A percentile compares a stretch with the other conserved stretches of the same genome.
These are phyloP conservation scores for Antitype chi DNA, from an alignment of 2,888 invertebrate genomes.

Conservation along the genomic window DNA sequence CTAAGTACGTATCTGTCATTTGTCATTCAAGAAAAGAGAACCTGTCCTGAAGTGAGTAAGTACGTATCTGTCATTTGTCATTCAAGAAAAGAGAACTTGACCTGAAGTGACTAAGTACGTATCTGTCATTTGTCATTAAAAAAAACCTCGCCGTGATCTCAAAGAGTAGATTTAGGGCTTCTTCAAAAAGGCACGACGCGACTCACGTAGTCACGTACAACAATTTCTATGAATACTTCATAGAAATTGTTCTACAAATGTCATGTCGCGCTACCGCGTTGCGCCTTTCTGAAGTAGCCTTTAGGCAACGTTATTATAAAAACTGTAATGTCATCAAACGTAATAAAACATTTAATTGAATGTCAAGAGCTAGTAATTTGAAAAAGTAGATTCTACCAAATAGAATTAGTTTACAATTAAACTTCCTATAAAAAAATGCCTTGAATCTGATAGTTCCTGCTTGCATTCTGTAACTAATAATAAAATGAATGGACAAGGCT, in stretches of 20 bases:
- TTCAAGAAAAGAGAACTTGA: no score
- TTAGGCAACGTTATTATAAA: slow-evolving; percentile 8
- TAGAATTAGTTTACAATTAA: slow-evolving; percentile 9
- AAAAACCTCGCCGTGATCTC: neutral
- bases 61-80: no score
- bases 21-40: neutral
- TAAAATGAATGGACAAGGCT: neutral
- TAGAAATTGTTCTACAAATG: no score
- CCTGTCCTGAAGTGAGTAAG: no score
- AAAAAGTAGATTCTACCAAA: slow-evolving; percentile 32
- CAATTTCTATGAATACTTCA: no score
- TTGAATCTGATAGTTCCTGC: slow-evolving; percentile 19
- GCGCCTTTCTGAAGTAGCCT: no score
- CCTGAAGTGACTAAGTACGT: neutral
- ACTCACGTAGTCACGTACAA: no score
- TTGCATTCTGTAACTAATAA: slow-evolving; percentile 5
- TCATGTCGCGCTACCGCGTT: no score
- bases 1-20: neutral
- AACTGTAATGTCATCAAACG: neutral
- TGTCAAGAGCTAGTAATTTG: slow-evolving; percentile 17
- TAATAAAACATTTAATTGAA: slow-evolving; percentile 4
- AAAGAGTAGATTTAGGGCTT: neutral
- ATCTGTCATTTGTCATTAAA: neutral
- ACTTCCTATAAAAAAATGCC: slow-evolving; percentile 5
- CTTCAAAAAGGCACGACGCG: no score